Evolutionary conservation across 1,140 invertebrate genomes (phyloP).

Genomic region (Drusus annulatus): DNA sequence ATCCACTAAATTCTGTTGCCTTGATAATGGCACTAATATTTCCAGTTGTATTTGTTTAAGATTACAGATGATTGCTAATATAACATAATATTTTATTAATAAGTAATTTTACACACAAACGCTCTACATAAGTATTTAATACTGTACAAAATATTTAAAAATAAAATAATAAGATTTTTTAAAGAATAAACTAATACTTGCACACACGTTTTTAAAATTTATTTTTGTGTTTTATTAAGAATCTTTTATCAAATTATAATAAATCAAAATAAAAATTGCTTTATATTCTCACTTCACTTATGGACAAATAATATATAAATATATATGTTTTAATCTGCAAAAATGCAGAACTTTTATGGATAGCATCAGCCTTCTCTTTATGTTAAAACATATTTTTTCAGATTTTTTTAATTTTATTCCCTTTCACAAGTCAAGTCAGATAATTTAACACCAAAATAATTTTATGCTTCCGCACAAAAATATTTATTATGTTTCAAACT

Average conservation of each 20-base stretch:
- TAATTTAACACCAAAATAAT: too few species aligned
- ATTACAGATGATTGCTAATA: not conserved
- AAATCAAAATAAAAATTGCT: too few species aligned
- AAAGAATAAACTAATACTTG: not conserved
- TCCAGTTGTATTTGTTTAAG: not conserved
- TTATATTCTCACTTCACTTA: too few species aligned
- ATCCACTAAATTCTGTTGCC: conserved; percentile 35
- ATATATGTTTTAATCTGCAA: conserved; percentile 3
- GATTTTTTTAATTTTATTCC: not conserved
- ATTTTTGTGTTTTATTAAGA: too few species aligned
- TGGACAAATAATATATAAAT: not conserved
- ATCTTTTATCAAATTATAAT: too few species aligned
- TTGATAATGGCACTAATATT: conserved; percentile 44
- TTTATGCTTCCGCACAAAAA: too few species aligned
- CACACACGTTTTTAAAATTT: too few species aligned
- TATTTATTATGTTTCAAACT: too few species aligned
- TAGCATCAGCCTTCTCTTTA: conserved; percentile 48
- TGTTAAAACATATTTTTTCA: not conserved
- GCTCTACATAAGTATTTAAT: not conserved
- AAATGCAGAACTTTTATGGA: conserved; percentile 14
- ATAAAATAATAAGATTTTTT: not conserved
- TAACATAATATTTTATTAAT: conserved; percentile 1
- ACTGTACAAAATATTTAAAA: not conserved
- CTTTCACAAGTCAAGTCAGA: too few species aligned
- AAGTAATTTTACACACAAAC: not conserved